Evolutionary conservation across 92 coral and sea anemone species (phyloP), one percentile per base, ranked within the genome.

Genomic region (Galaxea fascicularis): DNA sequence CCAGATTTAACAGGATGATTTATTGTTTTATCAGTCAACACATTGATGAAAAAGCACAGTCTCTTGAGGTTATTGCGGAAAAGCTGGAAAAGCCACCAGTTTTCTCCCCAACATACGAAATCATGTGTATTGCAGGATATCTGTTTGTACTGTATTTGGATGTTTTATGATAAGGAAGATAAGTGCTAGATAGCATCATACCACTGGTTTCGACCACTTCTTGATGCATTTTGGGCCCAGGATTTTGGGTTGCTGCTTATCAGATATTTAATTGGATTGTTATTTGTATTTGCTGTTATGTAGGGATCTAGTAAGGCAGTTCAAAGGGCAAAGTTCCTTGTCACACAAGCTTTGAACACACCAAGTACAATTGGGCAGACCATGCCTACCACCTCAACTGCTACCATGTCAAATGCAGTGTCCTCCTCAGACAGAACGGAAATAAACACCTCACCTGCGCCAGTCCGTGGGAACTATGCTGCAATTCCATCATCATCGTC

Each of bases 281-380:
- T 39, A 4, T 9, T 71, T 44, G 6, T 52, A 26, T 35, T 44
- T 53, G 3, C 35, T 80, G 74, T 27, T 77, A 5, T 79, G 25
- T 30, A 97, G 99, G 99, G 99, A 20, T 91, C 99, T 47, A 93
- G 85, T 59, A 97, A 97, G 77, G 92, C 98, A 27, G 99, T 97
- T 5, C 99, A 97, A 64, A 93, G 95, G 68, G 99, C 99, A 25
- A 97, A 95, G 86, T 93, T 91, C 68, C 94, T 97, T 57, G 99
- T 97, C 58, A 95, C 99, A 4, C 95, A 92, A 44, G 99, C 99
- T 4, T 93, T 97, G 63, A 97, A 97, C 83, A 97, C 98, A 49
- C 99, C 99, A 56, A 97, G 99, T 49, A 94, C 98, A 39, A 87
- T 87, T 27, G 90, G 89, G 15, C 98, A 93, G 79, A 82, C 92